A percentile compares a stretch with the other conserved stretches of the same genome.
Conservation (phyloP, 2,113 vertebrate species). For the Urocitellus parryii region DNA sequence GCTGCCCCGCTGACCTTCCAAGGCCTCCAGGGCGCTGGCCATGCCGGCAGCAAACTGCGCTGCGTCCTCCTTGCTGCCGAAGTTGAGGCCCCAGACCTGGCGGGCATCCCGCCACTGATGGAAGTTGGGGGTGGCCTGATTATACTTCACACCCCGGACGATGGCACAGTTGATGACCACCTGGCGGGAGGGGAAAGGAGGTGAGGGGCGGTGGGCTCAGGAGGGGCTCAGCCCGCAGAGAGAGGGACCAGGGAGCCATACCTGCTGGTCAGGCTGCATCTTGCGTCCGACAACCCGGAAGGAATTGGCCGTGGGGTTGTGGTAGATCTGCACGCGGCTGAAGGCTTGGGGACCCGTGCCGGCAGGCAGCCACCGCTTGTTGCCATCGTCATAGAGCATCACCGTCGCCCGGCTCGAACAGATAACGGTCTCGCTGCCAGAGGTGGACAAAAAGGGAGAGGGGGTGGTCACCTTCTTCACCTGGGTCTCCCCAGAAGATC, state of each 20-base stretch:
- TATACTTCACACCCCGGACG: slow-evolving; percentile 93
- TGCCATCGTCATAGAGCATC: slow-evolving; percentile 94
- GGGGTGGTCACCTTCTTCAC: background rate
- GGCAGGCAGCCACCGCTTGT: slow-evolving; percentile 93
- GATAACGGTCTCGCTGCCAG: slow-evolving; percentile 90
- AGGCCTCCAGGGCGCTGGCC: slow-evolving; percentile 77
- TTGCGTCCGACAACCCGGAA: slow-evolving; percentile 95
- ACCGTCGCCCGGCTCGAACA: slow-evolving; percentile 95
- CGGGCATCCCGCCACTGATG: slow-evolving; percentile 96
- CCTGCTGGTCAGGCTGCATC: slow-evolving; percentile 95
- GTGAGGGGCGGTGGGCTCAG: background rate
- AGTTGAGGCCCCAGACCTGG: slow-evolving; percentile 97
- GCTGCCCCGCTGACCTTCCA: slow-evolving; percentile 80
- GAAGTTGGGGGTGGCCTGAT: slow-evolving; percentile 95
- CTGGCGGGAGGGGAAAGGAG: slow-evolving; percentile 73
- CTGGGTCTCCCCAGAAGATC: background rate
- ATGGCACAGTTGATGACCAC: slow-evolving; percentile 96
- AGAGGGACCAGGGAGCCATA: slow-evolving; percentile 51
- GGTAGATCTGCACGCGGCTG: slow-evolving; percentile 96
- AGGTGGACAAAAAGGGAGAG: background rate
- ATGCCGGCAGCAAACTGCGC: slow-evolving; percentile 90
- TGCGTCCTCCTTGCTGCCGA: slow-evolving; percentile 94
- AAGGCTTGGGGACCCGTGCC: slow-evolving; percentile 91
- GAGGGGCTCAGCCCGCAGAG: fast-evolving
- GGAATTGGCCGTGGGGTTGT: slow-evolving; percentile 91